A percentile compares a stretch with the other conserved stretches of the same genome.
These are phyloP conservation scores for Amphiduros pacificus DNA, from an alignment of 2,888 invertebrate species.

Conservation along the genomic window DNA sequence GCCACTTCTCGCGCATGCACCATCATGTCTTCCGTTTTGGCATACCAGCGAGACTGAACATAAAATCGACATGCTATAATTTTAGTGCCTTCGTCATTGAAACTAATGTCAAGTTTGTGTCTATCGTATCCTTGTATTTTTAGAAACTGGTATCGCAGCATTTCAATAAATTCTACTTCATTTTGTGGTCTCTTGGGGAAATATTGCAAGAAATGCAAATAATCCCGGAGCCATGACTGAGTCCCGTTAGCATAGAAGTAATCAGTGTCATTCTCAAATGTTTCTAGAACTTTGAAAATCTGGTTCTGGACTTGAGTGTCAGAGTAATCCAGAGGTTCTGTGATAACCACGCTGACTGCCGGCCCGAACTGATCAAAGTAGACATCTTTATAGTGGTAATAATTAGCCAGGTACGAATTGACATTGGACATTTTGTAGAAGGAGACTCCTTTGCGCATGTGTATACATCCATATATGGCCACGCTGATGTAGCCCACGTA, in stretches of 20 bases:
- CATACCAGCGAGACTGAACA: slow-evolving; percentile 1
- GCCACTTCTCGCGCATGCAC: slow-evolving; percentile 77
- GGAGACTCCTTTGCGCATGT: slow-evolving; percentile 13
- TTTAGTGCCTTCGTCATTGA: slow-evolving; percentile 9
- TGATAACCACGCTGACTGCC: slow-evolving; percentile 11
- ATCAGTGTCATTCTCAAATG: slow-evolving; percentile 6
- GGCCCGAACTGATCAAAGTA: slow-evolving; percentile 18
- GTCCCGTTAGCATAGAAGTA: slow-evolving; percentile 6
- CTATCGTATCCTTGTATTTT: slow-evolving; percentile 2
- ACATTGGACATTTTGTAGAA: slow-evolving; percentile 16
- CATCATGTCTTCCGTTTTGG: slow-evolving; percentile 76
- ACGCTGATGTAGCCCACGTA: slow-evolving; percentile 13
- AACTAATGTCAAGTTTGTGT: slow-evolving; percentile 6
- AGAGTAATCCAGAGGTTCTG: slow-evolving; percentile 11
- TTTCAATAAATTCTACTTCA: slow-evolving; percentile 6
- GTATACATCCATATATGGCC: slow-evolving; percentile 19
- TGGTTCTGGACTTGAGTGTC: not conserved
- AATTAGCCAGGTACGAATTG: slow-evolving; percentile 14
- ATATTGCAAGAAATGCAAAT: slow-evolving; percentile 7
- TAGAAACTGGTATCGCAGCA: slow-evolving; percentile 7
- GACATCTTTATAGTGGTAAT: slow-evolving; percentile 13
- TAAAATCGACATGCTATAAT: slow-evolving; percentile 14
- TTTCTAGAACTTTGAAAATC: slow-evolving; percentile 2
- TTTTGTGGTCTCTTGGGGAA: not conserved
- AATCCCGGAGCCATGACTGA: slow-evolving; percentile 19